Conservation (phyloP, 2,113 vertebrate species). For the Empidonax traillii region DNA sequence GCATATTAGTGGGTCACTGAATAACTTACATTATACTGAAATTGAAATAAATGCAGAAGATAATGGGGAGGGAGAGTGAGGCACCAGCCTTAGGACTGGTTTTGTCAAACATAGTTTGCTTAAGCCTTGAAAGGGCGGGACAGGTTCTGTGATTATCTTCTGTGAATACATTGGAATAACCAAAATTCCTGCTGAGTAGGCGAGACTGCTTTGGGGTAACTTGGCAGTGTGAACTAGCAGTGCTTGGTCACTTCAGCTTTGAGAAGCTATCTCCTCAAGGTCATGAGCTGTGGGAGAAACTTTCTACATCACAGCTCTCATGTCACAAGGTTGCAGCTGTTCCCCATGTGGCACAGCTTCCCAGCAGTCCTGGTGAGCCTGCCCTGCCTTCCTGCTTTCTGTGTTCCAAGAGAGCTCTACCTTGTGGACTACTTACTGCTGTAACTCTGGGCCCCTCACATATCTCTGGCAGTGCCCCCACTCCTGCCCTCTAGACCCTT, state of each 20-base stretch:
- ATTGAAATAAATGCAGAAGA: background rate
- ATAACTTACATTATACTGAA: background rate
- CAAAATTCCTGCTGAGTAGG: background rate
- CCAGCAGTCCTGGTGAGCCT: background rate
- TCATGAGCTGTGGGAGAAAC: too few species aligned
- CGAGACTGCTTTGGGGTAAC: background rate
- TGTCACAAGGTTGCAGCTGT: background rate
- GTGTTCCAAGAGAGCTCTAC: background rate
- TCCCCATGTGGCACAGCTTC: background rate
- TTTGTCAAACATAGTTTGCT: background rate
- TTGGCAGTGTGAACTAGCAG: background rate
- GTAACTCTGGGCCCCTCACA: background rate
- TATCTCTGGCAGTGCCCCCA: background rate
- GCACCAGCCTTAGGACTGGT: background rate
- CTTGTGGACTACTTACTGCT: background rate
- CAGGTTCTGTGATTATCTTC: background rate
- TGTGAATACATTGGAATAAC: background rate
- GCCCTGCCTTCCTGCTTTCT: background rate
- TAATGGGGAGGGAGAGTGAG: background rate
- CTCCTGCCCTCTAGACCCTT: background rate
- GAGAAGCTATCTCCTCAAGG: background rate
- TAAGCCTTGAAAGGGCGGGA: background rate
- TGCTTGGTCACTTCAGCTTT: background rate
- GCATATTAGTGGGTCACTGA: background rate
- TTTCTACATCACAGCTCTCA: background rate